Base-by-base conservation (phyloP, 2,797 vertebrate species). In the Pseudomugil gertrudae region DNA sequence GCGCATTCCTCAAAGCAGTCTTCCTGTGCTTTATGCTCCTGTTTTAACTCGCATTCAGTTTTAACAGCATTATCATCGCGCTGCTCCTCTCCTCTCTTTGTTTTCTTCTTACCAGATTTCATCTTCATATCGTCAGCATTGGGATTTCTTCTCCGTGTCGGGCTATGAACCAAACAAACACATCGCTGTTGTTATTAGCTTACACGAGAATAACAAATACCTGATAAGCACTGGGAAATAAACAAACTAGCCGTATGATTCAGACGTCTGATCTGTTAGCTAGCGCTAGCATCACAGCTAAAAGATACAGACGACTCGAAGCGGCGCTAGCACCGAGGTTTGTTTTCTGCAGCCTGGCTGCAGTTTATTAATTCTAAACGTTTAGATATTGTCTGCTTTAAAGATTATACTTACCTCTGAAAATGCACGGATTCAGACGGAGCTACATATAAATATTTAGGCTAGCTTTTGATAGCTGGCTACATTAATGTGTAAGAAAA, bases 211-310 rank as follows among this genome's bases (percentile, higher is more conserved):
- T 23, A 5, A 6, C 7, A 35, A 13, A 13, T 13, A 26, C 29
- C 24, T 0, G 10, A 21, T 33, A 9, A n/a, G 1, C 0, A 2
- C 36, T 1, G 17, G 1, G 45, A 26, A 35, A 13, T 36, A 1
- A 43, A 60, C 7, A 59, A 36, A 23, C 47, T 26, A 19, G 43
- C 4, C 14, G 13, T 5, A 14, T 9, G 13, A 38, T 33, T 21
- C 4, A 24, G 19, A 19, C 3, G n/a, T 53, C 11, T 60, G 30
- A 40, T 63, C 62, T 69, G 50, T 32, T 60, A 57, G 57, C 66
- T 50, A 35, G 19, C 56, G 63, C 72, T 84, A 84, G 86, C 85
- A 59, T 67, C 61, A 3, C 0, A 35, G 79, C 78, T 78, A 72
- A 32, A 45, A 71, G 61, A 38, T n/a, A 24, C n/a, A 6, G n/a